Base-by-base conservation (phyloP, 2,888 invertebrate species). In the Cremastinae sp. region DNA sequence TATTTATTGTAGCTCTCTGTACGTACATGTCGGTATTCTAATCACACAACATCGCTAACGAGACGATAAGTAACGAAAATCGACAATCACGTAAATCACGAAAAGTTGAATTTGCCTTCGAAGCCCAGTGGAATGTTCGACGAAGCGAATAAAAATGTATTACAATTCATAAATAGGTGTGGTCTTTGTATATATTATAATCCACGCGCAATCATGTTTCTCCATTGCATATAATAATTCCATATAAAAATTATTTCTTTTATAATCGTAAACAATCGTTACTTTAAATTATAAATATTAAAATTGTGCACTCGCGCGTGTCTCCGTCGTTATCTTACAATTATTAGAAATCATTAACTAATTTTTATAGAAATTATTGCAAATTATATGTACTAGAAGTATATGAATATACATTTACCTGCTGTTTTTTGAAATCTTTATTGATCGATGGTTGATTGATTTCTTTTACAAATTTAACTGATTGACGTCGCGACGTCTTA, bases 1-100 rank as follows among this genome's bases (percentile, higher is more conserved):
- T 53, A 59, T 84, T 85, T 84, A 85, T 83, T 84, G 73, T 80
- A 81, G 74, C 75, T 72, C 75, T 79, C 78, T 78, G 74, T 77
- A 81, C 80, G 76, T 83, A 83, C 82, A 79, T 72, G 51, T 74
- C 59, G 70, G 62, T 75, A 71, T 72, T 61, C 66, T 78, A 78
- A 71, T 73, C 70, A 75, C 78, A 80, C 68, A 74, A 58, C 58
- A 54, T 53, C 64, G 59, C 71, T 75, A 64, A 65, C 43, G 62
- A 74, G 78, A 70, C 71, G 71, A 79, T 77, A 54, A 66, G 79
- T 80, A 79, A 75, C 73, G 78, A 76, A 70, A n/a, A n/a, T 22
- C 1, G n/a, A 20, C 56, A 81, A 74, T 41, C 59, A 75, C 51
- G 43, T 34, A 1, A 62, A 36, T 65, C 20, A 64, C 64, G 36